Conservation (phyloP, 2,888 invertebrate species). For the Coleophora flavipennella region DNA sequence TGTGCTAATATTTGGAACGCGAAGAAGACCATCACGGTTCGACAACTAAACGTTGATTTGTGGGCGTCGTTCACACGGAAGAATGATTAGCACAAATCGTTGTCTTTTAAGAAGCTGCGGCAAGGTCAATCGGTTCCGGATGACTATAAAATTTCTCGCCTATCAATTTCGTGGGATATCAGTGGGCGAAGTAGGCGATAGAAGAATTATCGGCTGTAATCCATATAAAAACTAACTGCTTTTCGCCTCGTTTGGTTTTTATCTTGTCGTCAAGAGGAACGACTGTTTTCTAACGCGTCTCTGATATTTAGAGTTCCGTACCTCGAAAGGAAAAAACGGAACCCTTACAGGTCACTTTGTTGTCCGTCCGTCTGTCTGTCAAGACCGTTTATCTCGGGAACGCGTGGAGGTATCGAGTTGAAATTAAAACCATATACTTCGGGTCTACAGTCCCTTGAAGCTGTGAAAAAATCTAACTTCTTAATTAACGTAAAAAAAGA, state of each 20-base stretch:
- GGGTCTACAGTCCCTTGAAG: too few species aligned
- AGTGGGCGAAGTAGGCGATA: conserved; percentile 35
- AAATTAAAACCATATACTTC: too few species aligned
- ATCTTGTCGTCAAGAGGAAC: conserved; percentile 12
- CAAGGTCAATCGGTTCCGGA: conserved; percentile 39
- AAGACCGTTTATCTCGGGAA: too few species aligned
- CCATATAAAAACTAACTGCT: conserved; percentile 19
- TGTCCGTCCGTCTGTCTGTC: too few species aligned
- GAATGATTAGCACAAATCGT: conserved; percentile 34
- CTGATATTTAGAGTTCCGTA: too few species aligned
- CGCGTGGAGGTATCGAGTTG: too few species aligned
- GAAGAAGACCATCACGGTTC: conserved; percentile 11
- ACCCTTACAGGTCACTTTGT: too few species aligned
- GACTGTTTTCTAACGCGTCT: too few species aligned
- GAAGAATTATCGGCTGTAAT: conserved; percentile 31
- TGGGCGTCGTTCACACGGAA: conserved; percentile 41
- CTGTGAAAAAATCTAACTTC: too few species aligned
- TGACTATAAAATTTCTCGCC: conserved; percentile 38
- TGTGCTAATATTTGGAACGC: conserved; percentile 36
- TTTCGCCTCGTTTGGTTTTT: conserved; percentile 23
- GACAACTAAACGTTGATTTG: conserved; percentile 26
- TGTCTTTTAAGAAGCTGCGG: conserved; percentile 28
- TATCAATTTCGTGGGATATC: conserved; percentile 27
- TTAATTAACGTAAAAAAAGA: too few species aligned
- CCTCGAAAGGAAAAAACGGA: too few species aligned